Conservation (phyloP, 2,888 invertebrate genomes). For the Amphipoea oculea region DNA sequence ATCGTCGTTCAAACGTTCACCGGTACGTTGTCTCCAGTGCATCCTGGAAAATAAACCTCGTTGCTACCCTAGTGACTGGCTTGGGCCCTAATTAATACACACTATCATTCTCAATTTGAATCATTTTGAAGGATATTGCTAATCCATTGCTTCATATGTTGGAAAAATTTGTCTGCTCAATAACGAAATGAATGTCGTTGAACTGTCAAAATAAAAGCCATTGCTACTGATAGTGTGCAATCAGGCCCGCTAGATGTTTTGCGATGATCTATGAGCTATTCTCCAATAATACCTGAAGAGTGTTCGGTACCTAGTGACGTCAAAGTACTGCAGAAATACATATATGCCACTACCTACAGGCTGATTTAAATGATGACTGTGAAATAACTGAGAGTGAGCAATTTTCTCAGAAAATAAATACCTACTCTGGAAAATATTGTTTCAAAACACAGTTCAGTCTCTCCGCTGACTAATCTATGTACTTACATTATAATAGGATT, state of each 20-base stretch:
- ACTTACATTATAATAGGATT: conserved; percentile 33
- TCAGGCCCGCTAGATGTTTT: too few species aligned
- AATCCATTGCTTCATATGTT: too few species aligned
- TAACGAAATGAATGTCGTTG: too few species aligned
- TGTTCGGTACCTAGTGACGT: not conserved
- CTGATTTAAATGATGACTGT: not conserved
- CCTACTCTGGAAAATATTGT: not conserved
- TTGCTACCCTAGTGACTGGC: not conserved
- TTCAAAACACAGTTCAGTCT: not conserved
- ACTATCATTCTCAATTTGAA: too few species aligned
- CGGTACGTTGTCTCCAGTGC: not conserved
- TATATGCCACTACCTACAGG: not conserved
- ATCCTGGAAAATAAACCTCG: not conserved
- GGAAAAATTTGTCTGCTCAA: too few species aligned
- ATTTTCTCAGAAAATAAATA: not conserved
- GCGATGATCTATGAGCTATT: not conserved
- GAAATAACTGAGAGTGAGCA: not conserved
- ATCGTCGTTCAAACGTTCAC: not conserved
- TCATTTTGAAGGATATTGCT: too few species aligned
- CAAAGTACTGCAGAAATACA: not conserved
- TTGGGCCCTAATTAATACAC: not conserved
- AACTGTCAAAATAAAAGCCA: too few species aligned
- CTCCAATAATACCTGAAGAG: not conserved
- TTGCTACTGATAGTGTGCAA: too few species aligned
- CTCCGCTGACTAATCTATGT: not conserved